Evolutionary conservation across 92 coral and sea anemone genomes (phyloP), one percentile per base, ranked within the genome.

Genomic region (Desmophyllum pertusum): DNA sequence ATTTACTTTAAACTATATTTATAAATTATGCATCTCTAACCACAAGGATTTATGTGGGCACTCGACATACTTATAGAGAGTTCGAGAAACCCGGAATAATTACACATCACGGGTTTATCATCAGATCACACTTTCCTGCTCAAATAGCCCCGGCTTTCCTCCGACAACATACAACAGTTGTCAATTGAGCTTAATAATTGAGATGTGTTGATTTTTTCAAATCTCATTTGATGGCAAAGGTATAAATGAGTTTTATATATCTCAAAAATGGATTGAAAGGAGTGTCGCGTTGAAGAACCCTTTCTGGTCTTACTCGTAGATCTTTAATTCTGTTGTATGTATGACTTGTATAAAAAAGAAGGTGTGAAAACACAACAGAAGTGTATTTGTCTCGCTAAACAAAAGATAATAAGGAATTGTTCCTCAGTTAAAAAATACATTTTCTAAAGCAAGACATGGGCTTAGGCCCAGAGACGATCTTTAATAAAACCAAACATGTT

Each of bases 371-470:
- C 39, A 48, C 38, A 70, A 65, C 73, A 50, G 18, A 79, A 46
- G 78, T 77, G 61, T 73, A 57, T 73, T 87, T 82, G 84, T 53
- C 84, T 74, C 70, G 33, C 76, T 71, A 52, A 81, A 81, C 70
- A 70, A 81, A 70, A 38, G 57, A 61, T 53, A 40, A 70, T 53
- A 37, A 42, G 71, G 71, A 41, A 52, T 81, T 53, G 51, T 18
- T 11, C 63, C 6, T 31, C 10, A 25, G 30, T 64, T 65, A 42
- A 78, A 55, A 81, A 37, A 15, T 52, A n/a, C 45, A 0, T 71
- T 72, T 52, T 70, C 55, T 37, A 51, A 52, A 57, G 39, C 55
- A 33, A 38, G 17, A 36, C 84, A 48, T 19, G 50, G 21, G 13
- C 41, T 66, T 59, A 1, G 31, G 65, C 65, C 10, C 10, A 59